Evolutionary conservation across 2,113 vertebrate genomes (phyloP), one percentile per base, ranked within the genome.

Genomic region (Pelodiscus sinensis): DNA sequence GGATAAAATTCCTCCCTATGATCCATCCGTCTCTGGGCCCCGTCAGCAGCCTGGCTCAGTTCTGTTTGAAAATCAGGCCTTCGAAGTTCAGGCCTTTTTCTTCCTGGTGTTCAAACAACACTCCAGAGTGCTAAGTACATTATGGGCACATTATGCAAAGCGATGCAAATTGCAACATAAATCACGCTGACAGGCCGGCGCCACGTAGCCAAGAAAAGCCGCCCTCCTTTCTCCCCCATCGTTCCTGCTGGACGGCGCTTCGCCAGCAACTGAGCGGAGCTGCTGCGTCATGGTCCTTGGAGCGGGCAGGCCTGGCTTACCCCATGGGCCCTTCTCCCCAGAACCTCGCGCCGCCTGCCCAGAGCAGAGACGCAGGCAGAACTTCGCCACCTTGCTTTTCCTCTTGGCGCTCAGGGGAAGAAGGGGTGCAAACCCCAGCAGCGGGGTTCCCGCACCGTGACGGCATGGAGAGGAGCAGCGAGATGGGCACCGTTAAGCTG

Each of bases 101-200:
- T 31, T 29, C 19, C 22, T 68, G 10, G 35, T 24, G 73, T 50
- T 75, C 12, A 75, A 75, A 44, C 73, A 38, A 38, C 73, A 38
- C 24, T 15, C 73, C 22, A 24, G 14, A 52, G 27, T 8, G 50
- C 50, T 52, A 18, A 79, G 77, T 54, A 54, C 24, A 18, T 79
- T 16, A 52, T 29, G 50, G 77, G 27, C 51, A 18, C 54, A 88
- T 80, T 84, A 88, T 92, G 81, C 81, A 88, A 71, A 87, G 65
- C 29, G 50, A 84, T 92, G 90, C 81, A 92, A 92, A 92, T 84
- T 50, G 79, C 54, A 75, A 44, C 86, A 85, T 88, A 80, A 92
- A 92, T 92, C 86, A 88, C 65, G 24, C 86, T 85, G 91, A 79
- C 91, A 88, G 79, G 50, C 87, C 11, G 12, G 57, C 58, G 71